Evolutionary conservation across 2,888 invertebrate genomes (phyloP), one percentile per base, ranked within the genome.

Genomic region (Brachyptera risi): DNA sequence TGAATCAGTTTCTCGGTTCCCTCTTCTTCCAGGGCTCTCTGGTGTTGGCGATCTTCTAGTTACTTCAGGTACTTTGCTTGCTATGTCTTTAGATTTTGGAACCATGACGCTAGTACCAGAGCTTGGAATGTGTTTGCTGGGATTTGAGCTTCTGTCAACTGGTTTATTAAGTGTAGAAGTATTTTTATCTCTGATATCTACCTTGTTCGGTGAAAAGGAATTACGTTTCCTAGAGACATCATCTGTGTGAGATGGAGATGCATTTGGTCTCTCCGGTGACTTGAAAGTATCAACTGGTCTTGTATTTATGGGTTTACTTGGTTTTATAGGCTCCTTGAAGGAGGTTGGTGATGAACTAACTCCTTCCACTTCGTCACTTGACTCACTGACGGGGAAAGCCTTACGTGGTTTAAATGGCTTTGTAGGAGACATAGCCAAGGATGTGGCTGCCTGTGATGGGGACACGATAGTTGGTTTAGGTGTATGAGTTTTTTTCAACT

Each of bases 321-420:
- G 62, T 19, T 64, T 64, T 17, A 58, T 37, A 11, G 64, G 62
- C 51, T 65, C 64, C 21, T 21, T 60, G 23, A 23, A 35, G n/a
- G 23, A 19, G 15, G 19, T 17, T 5, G 44, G 3, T 4, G 19
- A 17, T n/a, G n/a, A n/a, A n/a, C n/a, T n/a, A n/a, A n/a, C n/a
- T n/a, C n/a, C n/a, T n/a, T n/a, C n/a, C n/a, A n/a, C n/a, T 3
- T 37, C 54, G 1, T 37, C 37, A 4, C 19, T 35, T 9, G 19
- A 9, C 7, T 35, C 37, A 13, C 51, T 23, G 38, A 50, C 40
- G 35, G 47, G 11, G n/a, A n/a, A n/a, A n/a, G n/a, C n/a, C n/a
- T n/a, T n/a, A n/a, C n/a, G n/a, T n/a, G n/a, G n/a, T n/a, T n/a
- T n/a, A n/a, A n/a, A n/a, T n/a, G n/a, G n/a, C n/a, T n/a, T n/a